Percentiles rank a stretch among this genome's conserved stretches.
These are phyloP conservation scores for Antechinus flavipes DNA, from an alignment of 2,113 vertebrate species.

Conservation along the genomic window DNA sequence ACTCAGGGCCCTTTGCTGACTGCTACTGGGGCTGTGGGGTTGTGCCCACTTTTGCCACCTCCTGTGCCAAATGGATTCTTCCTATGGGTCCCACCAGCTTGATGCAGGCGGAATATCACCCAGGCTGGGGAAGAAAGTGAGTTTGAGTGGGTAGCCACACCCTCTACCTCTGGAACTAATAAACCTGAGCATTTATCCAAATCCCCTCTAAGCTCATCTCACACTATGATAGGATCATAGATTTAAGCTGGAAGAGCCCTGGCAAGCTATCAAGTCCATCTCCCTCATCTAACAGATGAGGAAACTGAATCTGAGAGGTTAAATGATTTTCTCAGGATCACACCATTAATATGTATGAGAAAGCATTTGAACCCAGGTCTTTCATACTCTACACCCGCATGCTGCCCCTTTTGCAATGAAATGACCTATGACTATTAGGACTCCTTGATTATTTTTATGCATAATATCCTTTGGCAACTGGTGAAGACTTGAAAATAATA, in stretches of 20 bases:
- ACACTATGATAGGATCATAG: not conserved
- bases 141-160: not conserved
- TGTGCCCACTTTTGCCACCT: not conserved
- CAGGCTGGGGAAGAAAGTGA: not conserved
- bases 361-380: not conserved
- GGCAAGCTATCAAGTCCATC: not conserved
- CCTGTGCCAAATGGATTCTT: not conserved
- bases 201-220: not conserved
- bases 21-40: not conserved
- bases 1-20: not conserved
- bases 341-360: not conserved
- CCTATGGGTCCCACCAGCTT: not conserved
- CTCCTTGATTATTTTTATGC: not conserved
- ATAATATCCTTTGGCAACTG: not conserved
- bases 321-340: not conserved
- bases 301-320: not conserved
- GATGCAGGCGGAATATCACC: accelerated
- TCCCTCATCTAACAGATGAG: not conserved
- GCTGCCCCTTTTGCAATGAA: too few relatives aligned
- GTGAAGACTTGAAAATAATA: not conserved
- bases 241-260: not conserved
- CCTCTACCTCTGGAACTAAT: not conserved
- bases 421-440: not conserved
- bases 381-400: not conserved
- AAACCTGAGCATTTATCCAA: not conserved